Conservation (phyloP, 2,888 invertebrate genomes). For the Petrolisthes cinctipes region DNA sequence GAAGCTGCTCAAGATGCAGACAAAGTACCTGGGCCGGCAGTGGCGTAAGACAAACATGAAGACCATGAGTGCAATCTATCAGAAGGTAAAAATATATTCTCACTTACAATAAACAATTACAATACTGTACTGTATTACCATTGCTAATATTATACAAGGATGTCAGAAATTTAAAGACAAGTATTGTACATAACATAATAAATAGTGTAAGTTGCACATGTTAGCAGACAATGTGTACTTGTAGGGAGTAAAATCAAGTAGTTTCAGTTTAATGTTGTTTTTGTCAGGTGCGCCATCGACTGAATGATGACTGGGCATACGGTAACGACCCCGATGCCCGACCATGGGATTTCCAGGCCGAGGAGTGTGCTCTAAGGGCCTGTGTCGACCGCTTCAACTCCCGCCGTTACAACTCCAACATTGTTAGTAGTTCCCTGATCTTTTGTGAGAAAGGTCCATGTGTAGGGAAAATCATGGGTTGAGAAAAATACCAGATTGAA, state of each 20-base stretch:
- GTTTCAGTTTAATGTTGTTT: too few relatives aligned
- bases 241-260: too few relatives aligned
- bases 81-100: constrained; percentile 75
- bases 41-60: constrained; percentile 99
- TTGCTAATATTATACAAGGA: too few relatives aligned
- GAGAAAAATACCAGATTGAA: too few relatives aligned
- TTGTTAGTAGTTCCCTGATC: constrained; percentile 23
- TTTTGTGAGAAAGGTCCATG: too few relatives aligned
- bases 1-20: constrained; percentile 99
- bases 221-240: too few relatives aligned
- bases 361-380: constrained; percentile 92
- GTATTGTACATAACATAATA: too few relatives aligned
- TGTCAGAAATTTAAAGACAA: too few relatives aligned
- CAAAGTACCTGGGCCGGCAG: constrained; percentile 97
- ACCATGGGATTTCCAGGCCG: constrained; percentile 98
- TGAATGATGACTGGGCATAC: constrained; percentile 99
- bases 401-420: constrained; percentile 81
- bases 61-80: constrained; percentile 98
- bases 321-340: constrained; percentile 97
- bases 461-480: too few relatives aligned
- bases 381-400: constrained; percentile 97
- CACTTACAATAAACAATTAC: too few relatives aligned
- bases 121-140: too few relatives aligned
- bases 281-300: constrained; percentile 83
- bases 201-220: too few relatives aligned